These are phyloP conservation scores for Thaumetopoea pityocampa DNA, from an alignment of 1,140 invertebrate species.

Conservation along the genomic window DNA sequence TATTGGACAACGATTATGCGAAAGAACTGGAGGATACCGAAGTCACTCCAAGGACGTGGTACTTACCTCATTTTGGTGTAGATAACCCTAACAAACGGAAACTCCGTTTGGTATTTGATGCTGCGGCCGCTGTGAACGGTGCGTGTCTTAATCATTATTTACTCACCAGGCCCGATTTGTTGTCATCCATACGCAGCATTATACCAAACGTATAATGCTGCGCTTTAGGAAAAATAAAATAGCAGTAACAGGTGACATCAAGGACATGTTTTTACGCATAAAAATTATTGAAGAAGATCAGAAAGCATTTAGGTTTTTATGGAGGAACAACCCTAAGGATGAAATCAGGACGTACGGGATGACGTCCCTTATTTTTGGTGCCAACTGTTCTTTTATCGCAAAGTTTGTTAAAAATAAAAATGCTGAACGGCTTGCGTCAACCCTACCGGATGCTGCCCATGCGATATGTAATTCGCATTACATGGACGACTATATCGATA, in stretches of 20 bases:
- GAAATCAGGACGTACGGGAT: conserved; percentile 11
- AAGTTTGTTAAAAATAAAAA: conserved; percentile 26
- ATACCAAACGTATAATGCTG: conserved; percentile 23
- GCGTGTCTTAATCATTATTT: conserved; percentile 22
- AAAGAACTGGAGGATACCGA: background rate
- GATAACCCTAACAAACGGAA: conserved; percentile 22
- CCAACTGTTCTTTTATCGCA: conserved; percentile 19
- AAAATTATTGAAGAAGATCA: conserved; percentile 15
- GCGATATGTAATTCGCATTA: conserved; percentile 37
- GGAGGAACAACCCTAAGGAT: conserved; percentile 1
- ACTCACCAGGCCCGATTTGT: conserved; percentile 19
- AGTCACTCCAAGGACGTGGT: conserved; percentile 14
- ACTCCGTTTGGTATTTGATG: conserved; percentile 22
- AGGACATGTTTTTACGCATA: conserved; percentile 20
- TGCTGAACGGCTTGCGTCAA: conserved; percentile 15
- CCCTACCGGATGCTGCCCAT: conserved; percentile 25
- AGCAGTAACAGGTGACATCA: conserved; percentile 19
- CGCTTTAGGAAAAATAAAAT: conserved; percentile 19
- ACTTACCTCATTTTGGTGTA: conserved; percentile 23
- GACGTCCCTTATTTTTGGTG: conserved; percentile 25
- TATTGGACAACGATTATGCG: conserved; percentile 18
- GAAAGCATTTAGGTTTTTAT: conserved; percentile 16
- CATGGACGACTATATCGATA: conserved; percentile 54
- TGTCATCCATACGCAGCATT: conserved; percentile 14
- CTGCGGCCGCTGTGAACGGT: conserved; percentile 14